Evolutionary conservation across 1,140 invertebrate genomes (phyloP).

Genomic region (Antheraea pernyi): DNA sequence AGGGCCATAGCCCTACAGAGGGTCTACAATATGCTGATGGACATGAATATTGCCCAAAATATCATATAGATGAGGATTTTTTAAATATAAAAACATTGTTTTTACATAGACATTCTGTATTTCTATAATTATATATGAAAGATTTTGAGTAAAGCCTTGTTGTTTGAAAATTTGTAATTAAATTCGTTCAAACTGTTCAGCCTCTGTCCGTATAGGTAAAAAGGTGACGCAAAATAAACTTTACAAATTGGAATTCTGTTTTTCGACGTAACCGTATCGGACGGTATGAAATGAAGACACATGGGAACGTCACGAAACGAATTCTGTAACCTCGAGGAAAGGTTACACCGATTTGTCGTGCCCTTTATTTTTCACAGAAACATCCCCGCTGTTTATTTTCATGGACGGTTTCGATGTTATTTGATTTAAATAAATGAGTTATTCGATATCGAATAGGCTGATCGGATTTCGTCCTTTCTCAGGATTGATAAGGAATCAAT

Average conservation of each 20-base stretch:
- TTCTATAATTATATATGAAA: background rate
- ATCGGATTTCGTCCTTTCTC: background rate
- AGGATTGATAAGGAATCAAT: background rate
- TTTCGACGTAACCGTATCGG: background rate
- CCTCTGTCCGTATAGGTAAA: background rate
- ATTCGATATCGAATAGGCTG: background rate
- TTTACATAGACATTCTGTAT: too few species aligned
- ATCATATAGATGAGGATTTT: too few species aligned
- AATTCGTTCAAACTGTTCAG: background rate
- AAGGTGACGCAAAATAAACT: background rate
- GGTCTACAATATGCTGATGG: too few species aligned
- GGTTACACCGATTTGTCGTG: conserved; percentile 6
- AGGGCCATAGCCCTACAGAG: too few species aligned
- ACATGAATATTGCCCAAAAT: too few species aligned
- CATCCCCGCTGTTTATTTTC: background rate
- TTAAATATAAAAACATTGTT: too few species aligned
- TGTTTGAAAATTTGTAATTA: background rate
- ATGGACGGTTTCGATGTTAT: background rate
- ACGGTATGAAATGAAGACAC: conserved; percentile 12
- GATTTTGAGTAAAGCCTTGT: background rate
- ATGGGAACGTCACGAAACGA: background rate
- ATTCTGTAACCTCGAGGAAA: conserved; percentile 5
- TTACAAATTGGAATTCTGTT: background rate
- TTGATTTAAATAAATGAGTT: conserved; percentile 2
- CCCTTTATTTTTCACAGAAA: background rate